Evolutionary conservation across 2,888 invertebrate genomes (phyloP).

Genomic region (Tetranychus truncatus): DNA sequence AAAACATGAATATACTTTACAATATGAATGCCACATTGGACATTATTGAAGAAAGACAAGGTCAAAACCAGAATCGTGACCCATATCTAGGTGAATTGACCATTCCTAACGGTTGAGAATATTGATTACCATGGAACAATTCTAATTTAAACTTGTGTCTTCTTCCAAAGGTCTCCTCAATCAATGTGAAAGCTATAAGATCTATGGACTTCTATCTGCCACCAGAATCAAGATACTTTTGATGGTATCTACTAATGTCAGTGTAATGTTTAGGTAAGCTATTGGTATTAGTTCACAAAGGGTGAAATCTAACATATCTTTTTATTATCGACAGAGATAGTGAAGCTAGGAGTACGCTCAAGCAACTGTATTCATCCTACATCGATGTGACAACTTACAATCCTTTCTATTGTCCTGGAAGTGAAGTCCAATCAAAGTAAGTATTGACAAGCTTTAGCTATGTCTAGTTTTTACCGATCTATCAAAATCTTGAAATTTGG

Average conservation of each 20-base stretch:
- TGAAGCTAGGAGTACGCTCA: slow-evolving; percentile 19
- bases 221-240: slow-evolving; percentile 21
- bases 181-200: slow-evolving; percentile 22
- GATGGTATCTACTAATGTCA: slow-evolving; percentile 17
- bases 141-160: background rate
- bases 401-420: slow-evolving; percentile 21
- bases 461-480: no score
- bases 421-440: slow-evolving; percentile 19
- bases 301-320: background rate
- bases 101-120: background rate
- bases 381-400: slow-evolving; percentile 21
- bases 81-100: slow-evolving; percentile 18
- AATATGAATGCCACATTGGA: slow-evolving; percentile 21
- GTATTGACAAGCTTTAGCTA: background rate
- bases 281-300: background rate
- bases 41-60: slow-evolving; percentile 21
- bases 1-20: slow-evolving; percentile 17
- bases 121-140: background rate
- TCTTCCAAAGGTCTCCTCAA: slow-evolving; percentile 12
- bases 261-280: slow-evolving; percentile 13
- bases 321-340: slow-evolving; percentile 15
- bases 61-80: slow-evolving; percentile 15
- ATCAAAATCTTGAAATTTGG: no score
- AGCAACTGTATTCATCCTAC: slow-evolving; percentile 18
- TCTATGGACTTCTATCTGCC: slow-evolving; percentile 21